A percentile compares a stretch with the other conserved stretches of the same genome.
phyloP scores from a whole-genome alignment of 2,113 vertebrate genomes.

The Machaerirhynchus nigripectus region DNA sequence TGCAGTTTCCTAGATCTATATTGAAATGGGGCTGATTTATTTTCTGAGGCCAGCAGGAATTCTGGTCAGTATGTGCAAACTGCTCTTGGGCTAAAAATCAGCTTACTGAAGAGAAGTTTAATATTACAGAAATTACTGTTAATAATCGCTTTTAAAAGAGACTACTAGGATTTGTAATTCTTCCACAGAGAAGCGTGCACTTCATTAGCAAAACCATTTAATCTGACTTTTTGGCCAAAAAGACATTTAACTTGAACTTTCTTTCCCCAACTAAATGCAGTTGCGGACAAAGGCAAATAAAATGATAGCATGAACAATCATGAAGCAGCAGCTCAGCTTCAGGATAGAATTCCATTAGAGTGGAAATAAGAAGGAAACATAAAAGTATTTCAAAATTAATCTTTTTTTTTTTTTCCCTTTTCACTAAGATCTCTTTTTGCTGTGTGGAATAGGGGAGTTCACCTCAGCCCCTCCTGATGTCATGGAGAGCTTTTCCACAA shows the following conservation, averaged over 20 bases:
- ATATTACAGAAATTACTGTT: not conserved
- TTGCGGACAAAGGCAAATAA: not conserved
- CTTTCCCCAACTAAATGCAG: not conserved
- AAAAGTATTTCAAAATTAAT: not conserved
- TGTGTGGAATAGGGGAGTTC: not conserved
- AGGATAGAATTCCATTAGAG: not conserved
- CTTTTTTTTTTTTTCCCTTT: not conserved
- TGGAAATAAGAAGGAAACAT: not conserved
- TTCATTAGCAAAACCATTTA: conserved; percentile 9
- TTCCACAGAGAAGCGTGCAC: not conserved
- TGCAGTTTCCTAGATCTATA: not conserved
- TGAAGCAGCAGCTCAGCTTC: not conserved
- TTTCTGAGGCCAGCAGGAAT: conserved; percentile 1
- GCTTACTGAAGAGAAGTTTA: not conserved
- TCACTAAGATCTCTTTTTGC: not conserved
- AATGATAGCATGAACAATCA: not conserved
- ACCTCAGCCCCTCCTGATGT: not conserved
- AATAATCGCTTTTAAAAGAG: not conserved
- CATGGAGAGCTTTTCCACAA: not conserved
- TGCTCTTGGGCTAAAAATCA: not conserved
- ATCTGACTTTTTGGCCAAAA: not conserved
- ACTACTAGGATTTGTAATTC: conserved; percentile 9
- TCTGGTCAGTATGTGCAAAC: not conserved
- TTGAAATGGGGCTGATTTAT: not conserved
- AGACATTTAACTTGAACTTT: not conserved